phyloP scores from a whole-genome alignment of 2,797 vertebrate species.

The Squalus acanthias region DNA sequence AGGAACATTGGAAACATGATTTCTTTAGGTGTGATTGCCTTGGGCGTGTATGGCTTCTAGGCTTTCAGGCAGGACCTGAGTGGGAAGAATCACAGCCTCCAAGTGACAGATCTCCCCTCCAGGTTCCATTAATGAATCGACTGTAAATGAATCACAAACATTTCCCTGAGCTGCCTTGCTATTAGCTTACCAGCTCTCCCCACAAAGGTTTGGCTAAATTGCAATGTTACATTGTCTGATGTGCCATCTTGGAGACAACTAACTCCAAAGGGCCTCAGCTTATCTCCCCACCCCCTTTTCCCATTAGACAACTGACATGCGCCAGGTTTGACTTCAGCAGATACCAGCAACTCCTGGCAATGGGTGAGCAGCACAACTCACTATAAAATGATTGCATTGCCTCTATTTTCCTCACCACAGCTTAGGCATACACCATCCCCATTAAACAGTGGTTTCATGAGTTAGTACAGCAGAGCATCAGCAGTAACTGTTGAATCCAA shows the following conservation, averaged over 20 bases:
- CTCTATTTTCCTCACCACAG: background rate
- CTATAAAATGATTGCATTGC: background rate
- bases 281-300: background rate
- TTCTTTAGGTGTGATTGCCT: background rate
- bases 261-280: background rate
- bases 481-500: background rate
- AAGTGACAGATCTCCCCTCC: background rate
- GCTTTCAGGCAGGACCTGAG: background rate
- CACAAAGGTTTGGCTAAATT: background rate
- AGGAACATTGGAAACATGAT: background rate
- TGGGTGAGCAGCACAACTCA: background rate
- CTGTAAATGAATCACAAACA: background rate
- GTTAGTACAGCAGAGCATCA: background rate
- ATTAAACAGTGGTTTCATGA: background rate
- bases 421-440: background rate
- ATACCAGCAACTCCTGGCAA: background rate
- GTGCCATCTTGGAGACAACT: background rate
- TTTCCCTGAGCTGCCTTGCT: background rate
- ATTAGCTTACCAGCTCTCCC: background rate
- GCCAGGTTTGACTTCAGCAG: background rate
- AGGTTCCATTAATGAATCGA: background rate
- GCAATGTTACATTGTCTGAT: background rate
- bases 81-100: background rate
- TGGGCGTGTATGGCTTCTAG: background rate
- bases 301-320: background rate